Evolutionary conservation across 2,888 invertebrate genomes (phyloP).

Genomic region (Pollenia griseotomentosa): DNA sequence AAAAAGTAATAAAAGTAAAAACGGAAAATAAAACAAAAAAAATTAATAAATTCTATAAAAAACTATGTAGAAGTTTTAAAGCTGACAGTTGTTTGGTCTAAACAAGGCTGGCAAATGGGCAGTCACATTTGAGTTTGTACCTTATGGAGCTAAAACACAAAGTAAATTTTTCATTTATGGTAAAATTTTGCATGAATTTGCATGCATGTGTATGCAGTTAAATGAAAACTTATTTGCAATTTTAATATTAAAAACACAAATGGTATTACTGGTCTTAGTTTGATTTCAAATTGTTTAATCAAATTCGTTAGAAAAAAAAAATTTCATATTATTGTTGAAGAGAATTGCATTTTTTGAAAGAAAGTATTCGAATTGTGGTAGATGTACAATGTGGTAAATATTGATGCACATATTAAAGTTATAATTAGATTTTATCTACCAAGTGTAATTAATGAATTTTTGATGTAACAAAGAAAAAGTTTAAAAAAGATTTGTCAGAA

Average conservation of each 20-base stretch:
- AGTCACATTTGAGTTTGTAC: constrained; percentile 24
- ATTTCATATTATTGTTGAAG: neutral
- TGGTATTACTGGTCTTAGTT: constrained; percentile 66
- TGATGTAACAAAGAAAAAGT: too few species aligned
- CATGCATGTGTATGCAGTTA: constrained; percentile 43
- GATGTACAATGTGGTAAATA: neutral
- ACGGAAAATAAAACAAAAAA: constrained; percentile 10
- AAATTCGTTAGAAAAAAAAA: constrained; percentile 38
- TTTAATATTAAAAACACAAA: constrained; percentile 68
- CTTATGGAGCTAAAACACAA: constrained; percentile 14
- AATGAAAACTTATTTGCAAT: constrained; percentile 73
- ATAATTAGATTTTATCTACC: constrained; percentile 29
- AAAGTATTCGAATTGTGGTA: constrained; percentile 2
- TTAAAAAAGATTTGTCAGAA: too few species aligned
- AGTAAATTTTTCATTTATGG: constrained; percentile 38
- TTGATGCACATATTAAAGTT: neutral
- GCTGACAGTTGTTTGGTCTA: constrained; percentile 8
- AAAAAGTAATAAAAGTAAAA: constrained; percentile 64
- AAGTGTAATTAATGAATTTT: neutral
- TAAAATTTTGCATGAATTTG: neutral
- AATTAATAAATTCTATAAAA: neutral
- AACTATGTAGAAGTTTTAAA: constrained; percentile 40
- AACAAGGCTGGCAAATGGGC: constrained; percentile 32
- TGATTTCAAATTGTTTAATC: constrained; percentile 62
- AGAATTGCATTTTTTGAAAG: neutral